Base-by-base conservation (phyloP, 2,888 invertebrate species). In the Schrankia costaestrigalis region DNA sequence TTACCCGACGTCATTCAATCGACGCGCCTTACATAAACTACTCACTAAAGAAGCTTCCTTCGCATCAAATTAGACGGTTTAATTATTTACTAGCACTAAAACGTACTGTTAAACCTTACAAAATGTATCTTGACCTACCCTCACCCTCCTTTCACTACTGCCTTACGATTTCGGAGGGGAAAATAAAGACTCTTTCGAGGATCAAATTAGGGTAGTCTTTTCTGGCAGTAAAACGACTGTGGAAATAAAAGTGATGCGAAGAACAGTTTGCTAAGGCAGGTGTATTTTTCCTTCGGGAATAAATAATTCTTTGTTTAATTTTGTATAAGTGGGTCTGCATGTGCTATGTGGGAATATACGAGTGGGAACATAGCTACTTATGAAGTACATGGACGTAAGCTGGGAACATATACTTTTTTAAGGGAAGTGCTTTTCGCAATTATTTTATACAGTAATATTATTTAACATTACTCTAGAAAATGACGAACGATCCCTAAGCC, bases 11-110 rank as follows among this genome's bases (percentile, higher is more conserved):
- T 72, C 72, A 67, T 77, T 53, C 73, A 77, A 82, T 78, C 64
- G 66, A 63, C 73, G 64, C 54, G 47, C 63, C 71, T 53, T 67
- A 66, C 79, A 72, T 83, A 83, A 86, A 85, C 70, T 65, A 67
- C 66, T 62, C 63, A 63, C 59, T 52, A 57, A 65, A 67, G 61
- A 67, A 67, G 65, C 67, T 73, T 74, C 73, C 65, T 56, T 68
- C 80, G 66, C 86, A 87, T 86, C 86, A 85, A 87, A 87, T 87
- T 87, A 85, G 78, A 73, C 56, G 74, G 69, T 79, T 75, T 80
- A 81, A 82, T 84, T 85, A 84, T 87, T 85, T 84, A 85, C 83
- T 78, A 75, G 76, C 74, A 80, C 70, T 87, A 83, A 85, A 86
- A 80, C 78, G 56, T 68, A 66, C 67, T 67, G 73, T 71, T 75